Evolutionary conservation across 2,113 vertebrate species (phyloP), one percentile per base, ranked within the genome.

Genomic region (Leucosticte australis): DNA sequence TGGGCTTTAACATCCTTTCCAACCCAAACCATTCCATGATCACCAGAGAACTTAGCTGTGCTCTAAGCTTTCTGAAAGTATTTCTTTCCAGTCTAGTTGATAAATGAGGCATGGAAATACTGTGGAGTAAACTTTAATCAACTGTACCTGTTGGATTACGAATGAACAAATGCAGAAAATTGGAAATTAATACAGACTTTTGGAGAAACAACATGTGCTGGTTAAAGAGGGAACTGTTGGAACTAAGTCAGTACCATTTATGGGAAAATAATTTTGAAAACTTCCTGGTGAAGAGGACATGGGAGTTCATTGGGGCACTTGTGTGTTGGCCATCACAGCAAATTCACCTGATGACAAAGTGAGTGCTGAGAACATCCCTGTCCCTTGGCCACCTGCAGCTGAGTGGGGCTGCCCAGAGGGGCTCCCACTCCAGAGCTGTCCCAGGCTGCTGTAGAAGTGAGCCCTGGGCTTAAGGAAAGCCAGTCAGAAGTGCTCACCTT

Each of bases 131-230:
- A 63, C 27, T 71, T 70, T 3, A 42, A 67, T 59, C 13, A 83
- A 8, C 31, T 44, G 4, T 9, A 23, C 17, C 12, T 35, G 9
- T 20, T 7, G 22, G 53, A 68, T 68, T 60, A 68, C 31, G 21
- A 81, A 78, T 20, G 22, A 88, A 59, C 20, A 55, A 87, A 75
- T 22, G 15, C 70, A 92, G 56, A 53, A 47, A 57, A 65, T 6
- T 46, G 46, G 37, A 56, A 92, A 71, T 26, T 46, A 67, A 60
- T 8, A 39, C 0, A 94, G 64, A 50, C 16, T 64, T 64, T 2
- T 8, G 19, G 19, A 14, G 71, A 87, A 76, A 81, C 44, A 41
- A 9, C 31, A 24, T 0, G 0, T 1, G 0, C 26, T 47, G n/a
- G 21, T 71, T 83, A 24, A 74, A 74, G 27, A 92, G 41, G 6